Base-by-base conservation (phyloP, 92 coral and sea anemone genomes). In the Isaurus tuberculatus region DNA sequence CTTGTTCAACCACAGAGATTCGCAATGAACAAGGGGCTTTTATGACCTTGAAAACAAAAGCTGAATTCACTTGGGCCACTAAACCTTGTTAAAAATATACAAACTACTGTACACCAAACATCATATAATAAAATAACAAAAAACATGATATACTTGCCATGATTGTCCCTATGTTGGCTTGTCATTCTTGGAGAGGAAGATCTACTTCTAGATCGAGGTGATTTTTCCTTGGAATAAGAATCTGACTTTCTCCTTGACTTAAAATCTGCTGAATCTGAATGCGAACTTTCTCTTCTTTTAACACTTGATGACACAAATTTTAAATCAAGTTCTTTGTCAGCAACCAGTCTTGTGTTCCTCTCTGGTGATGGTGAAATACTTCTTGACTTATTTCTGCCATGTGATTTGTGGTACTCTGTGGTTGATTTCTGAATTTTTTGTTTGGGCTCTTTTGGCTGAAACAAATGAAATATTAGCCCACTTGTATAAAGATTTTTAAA, bases 321-420 rank as follows among this genome's bases (percentile, higher is more conserved):
- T 31, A 66, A 32, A 51, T 31, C 67, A 57, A 2, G 28, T 2
- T 77, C 82, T 77, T 77, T 28, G 26, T 31, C 68, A 16, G 36
- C 30, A 7, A 22, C 23, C 16, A 34, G 5, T 58, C 46, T 75
- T 53, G 81, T 46, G 34, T 57, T 77, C 69, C 49, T 33, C 49
- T 77, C 82, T 25, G 82, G 82, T 77, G 82, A 77, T 17, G 26
- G 82, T 60, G 82, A 31, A 58, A 0, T 26, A 31, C 53, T 44
- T 13, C 32, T 23, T 4, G 34, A 13, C 17, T 46, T 72, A 77
- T 25, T 32, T 51, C 15, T 77, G 20, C n/a, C 46, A 22, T 57
- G 53, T 20, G 22, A 55, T 27, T 17, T 69, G 30, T 36, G 3
- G 26, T 11, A 0, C 8, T 72, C 58, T 49, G 25, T 72, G 10